Base-by-base conservation (phyloP, 2,797 vertebrate genomes). In the Siniperca obscura region DNA sequence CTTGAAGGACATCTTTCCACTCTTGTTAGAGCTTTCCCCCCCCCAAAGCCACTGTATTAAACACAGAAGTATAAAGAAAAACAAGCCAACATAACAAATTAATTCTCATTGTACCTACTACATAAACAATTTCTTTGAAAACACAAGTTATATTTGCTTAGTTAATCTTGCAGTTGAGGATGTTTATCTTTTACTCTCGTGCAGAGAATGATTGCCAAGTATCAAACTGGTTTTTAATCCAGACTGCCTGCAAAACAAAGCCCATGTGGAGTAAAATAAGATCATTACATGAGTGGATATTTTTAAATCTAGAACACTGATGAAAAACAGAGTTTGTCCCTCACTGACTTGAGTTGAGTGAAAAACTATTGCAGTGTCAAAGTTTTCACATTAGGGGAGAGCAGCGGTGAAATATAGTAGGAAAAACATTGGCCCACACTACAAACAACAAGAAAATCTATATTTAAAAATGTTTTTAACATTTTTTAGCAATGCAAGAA, bases 1-100 rank as follows among this genome's bases (percentile, higher is more conserved):
- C 50, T 90, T 91, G 44, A 84, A 89, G 76, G 74, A 90, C 92
- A 93, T 94, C 64, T 76, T 93, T 70, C 25, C 56, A 55, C 65
- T 69, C 25, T 68, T 80, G 74, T 76, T 16, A 40, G 65, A 79
- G 66, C 7, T 73, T 34, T 80, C 16, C n/a, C 13, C 22, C 8
- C 34, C 22, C 66, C 64, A 78, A 71, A 88, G 50, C 69, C 74
- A 61, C 82, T 53, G 65, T 53, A 84, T 70, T 44, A 56, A 66
- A 82, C 66, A 80, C 17, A 56, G 19, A 38, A 68, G 21, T 25
- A 66, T 36, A 60, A 82, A 60, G 52, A 76, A 76, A 66, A 74
- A 83, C 70, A 86, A 71, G 34, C 40, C n/a, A 61, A 16, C 16
- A 52, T 52, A 46, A 22, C 5, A 25, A 67, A 66, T 59, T 0